Evolutionary conservation across 2,113 vertebrate species (phyloP).

Genomic region (Talpa occidentalis): DNA sequence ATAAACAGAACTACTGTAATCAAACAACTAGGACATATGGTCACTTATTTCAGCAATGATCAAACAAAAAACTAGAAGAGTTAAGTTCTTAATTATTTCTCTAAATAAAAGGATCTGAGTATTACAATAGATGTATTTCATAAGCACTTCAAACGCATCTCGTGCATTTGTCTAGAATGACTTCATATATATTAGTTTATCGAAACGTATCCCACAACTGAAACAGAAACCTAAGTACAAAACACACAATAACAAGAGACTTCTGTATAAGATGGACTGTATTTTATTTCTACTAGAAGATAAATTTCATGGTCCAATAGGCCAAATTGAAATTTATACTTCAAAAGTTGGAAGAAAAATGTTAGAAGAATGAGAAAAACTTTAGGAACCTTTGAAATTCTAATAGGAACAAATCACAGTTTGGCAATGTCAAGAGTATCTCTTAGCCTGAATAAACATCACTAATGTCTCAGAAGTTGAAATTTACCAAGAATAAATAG

Average conservation of each 20-base stretch:
- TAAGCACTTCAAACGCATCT: not conserved
- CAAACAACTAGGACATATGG: not conserved
- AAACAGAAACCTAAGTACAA: conserved; percentile 26
- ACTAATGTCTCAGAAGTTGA: conserved; percentile 27
- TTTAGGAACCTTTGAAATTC: conserved; percentile 46
- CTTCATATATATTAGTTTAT: not conserved
- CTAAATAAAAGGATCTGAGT: conserved; percentile 7
- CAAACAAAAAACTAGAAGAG: not conserved
- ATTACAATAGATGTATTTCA: not conserved
- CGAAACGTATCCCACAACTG: not conserved
- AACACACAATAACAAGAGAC: not conserved
- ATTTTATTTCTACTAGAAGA: conserved; percentile 19
- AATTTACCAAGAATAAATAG: conserved; percentile 42
- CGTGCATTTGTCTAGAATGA: not conserved
- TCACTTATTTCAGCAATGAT: not conserved
- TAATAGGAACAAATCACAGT: conserved; percentile 37
- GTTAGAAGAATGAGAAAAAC: not conserved
- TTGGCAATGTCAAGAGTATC: not conserved
- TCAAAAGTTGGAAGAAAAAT: conserved; percentile 32
- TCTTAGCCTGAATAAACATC: not conserved
- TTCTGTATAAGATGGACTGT: not conserved
- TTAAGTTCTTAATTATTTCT: conserved; percentile 27
- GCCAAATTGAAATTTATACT: conserved; percentile 32
- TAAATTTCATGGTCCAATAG: conserved; percentile 28
- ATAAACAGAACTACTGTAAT: not conserved